phyloP scores from a whole-genome alignment of 2,797 vertebrate species.

The Darevskia nairensis region DNA sequence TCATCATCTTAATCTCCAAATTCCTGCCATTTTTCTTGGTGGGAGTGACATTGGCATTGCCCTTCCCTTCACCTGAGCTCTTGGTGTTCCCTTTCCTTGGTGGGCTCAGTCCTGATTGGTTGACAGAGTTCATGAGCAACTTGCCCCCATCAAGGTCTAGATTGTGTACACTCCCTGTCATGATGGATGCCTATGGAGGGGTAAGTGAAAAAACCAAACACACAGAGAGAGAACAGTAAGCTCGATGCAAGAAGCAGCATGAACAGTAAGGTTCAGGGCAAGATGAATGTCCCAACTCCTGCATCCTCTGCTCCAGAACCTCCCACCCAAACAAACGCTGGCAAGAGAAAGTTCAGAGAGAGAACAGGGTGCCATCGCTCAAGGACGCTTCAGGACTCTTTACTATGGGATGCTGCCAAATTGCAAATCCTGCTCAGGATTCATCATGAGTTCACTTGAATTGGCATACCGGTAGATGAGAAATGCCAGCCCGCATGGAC shows the following conservation, averaged over 20 bases:
- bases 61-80: conserved; percentile 53
- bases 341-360: not conserved
- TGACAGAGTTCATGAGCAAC: conserved; percentile 77
- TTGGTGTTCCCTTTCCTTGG: conserved; percentile 76
- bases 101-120: conserved; percentile 68
- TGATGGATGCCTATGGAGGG: conserved; percentile 89
- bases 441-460: not conserved
- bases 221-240: not conserved
- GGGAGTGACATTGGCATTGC: conserved; percentile 72
- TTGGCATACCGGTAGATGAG: not conserved
- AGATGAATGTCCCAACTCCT: not conserved
- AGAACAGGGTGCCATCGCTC: not conserved
- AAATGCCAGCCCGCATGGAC: not conserved
- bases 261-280: not conserved
- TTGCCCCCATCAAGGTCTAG: conserved; percentile 88
- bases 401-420: not conserved
- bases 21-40: conserved; percentile 81
- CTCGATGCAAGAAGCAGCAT: not conserved
- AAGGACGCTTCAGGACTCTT: not conserved
- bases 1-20: conserved; percentile 87
- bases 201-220: conserved; percentile 6
- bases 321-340: not conserved
- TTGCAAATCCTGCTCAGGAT: not conserved
- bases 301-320: not conserved
- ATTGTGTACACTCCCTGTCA: conserved; percentile 91